Evolutionary conservation across 2,113 vertebrate species (phyloP).

Genomic region (Proterorhinus semilunaris): DNA sequence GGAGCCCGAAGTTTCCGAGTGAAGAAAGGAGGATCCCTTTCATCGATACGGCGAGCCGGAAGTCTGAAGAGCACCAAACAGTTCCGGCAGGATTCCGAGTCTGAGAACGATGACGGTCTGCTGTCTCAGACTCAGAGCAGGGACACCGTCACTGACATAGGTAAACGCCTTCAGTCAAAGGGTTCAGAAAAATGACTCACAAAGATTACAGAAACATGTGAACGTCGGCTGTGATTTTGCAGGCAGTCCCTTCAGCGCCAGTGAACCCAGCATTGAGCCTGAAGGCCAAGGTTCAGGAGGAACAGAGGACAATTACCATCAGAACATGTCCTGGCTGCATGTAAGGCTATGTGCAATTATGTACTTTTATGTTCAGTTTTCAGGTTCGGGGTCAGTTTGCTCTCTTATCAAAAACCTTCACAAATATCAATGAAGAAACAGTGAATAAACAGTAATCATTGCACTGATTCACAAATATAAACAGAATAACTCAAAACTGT

Average conservation of each 20-base stretch:
- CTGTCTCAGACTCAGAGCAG: constrained; percentile 97
- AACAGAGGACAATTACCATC: constrained; percentile 92
- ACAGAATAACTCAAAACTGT: too few relatives aligned
- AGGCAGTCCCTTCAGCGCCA: constrained; percentile 97
- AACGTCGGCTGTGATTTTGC: neutral
- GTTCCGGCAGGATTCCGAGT: constrained; percentile 97
- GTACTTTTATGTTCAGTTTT: too few relatives aligned
- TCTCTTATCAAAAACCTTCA: too few relatives aligned
- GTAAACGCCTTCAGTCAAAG: constrained; percentile 52
- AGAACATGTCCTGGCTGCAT: constrained; percentile 97
- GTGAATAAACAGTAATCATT: too few relatives aligned
- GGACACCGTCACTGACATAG: constrained; percentile 98
- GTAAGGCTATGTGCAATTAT: constrained; percentile 73
- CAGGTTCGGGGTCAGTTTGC: too few relatives aligned
- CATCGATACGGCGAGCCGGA: constrained; percentile 93
- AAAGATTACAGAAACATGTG: neutral
- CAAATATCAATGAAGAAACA: too few relatives aligned
- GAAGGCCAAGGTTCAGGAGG: constrained; percentile 87
- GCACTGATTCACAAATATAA: too few relatives aligned
- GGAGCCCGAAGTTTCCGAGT: constrained; percentile 96
- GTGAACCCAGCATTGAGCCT: constrained; percentile 97
- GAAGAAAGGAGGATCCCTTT: constrained; percentile 97
- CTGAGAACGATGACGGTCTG: constrained; percentile 95
- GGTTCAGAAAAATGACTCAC: neutral
- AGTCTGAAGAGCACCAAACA: constrained; percentile 99